Conservation (phyloP, 2,113 vertebrate species). For the Poeciliopsis prolifica region DNA sequence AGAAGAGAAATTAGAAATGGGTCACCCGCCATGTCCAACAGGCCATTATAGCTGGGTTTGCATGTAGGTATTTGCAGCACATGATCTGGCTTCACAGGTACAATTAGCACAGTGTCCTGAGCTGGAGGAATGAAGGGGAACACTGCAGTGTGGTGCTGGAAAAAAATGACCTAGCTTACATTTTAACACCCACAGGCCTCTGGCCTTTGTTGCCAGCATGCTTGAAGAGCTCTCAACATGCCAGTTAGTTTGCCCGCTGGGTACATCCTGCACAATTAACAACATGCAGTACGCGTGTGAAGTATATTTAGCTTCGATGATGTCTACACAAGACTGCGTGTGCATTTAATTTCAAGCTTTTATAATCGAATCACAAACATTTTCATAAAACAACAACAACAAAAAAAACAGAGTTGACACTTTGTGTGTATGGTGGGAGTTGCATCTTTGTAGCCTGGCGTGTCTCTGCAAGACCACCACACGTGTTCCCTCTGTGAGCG, state of each 20-base stretch:
- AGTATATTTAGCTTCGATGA: neutral
- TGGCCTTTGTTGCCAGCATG: slow-evolving; percentile 54
- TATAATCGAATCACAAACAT: neutral
- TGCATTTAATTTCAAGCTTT: neutral
- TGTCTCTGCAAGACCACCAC: slow-evolving; percentile 19
- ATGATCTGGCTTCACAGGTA: slow-evolving; percentile 46
- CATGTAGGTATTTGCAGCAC: slow-evolving; percentile 34
- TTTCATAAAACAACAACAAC: neutral
- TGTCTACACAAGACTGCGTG: neutral
- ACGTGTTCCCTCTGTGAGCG: slow-evolving; percentile 28
- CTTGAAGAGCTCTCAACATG: slow-evolving; percentile 41
- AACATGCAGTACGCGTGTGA: slow-evolving; percentile 8
- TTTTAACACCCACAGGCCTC: slow-evolving; percentile 55
- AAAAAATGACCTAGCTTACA: slow-evolving; percentile 61
- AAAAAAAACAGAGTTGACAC: neutral
- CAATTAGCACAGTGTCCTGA: slow-evolving; percentile 44
- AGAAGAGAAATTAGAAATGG: slow-evolving; percentile 42
- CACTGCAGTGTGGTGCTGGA: slow-evolving; percentile 33
- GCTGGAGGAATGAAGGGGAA: slow-evolving; percentile 37
- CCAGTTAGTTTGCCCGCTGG: slow-evolving; percentile 33
- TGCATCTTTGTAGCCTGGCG: slow-evolving; percentile 7
- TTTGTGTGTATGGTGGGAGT: neutral
- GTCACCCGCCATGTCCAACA: slow-evolving; percentile 16
- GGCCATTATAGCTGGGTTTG: slow-evolving; percentile 30
- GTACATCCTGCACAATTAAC: slow-evolving; percentile 13